These are phyloP conservation scores for Prionace glauca DNA, from an alignment of 2,797 vertebrate genomes.

Conservation along the genomic window DNA sequence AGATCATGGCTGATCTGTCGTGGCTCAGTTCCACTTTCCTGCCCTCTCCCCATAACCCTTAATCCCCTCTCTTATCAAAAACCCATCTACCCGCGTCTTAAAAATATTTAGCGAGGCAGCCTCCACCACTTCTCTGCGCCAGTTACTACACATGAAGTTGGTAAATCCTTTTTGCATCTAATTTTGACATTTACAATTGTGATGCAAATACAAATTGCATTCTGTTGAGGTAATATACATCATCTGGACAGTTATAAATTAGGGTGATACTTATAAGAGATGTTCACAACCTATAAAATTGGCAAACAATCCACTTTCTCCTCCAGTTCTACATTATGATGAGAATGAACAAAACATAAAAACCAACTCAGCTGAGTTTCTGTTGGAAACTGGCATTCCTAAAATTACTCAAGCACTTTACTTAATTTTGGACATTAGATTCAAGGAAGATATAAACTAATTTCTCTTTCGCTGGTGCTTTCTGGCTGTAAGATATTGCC, in stretches of 20 bases:
- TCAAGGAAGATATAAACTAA: neutral
- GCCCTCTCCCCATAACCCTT: too few species aligned
- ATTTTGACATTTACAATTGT: neutral
- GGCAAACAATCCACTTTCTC: neutral
- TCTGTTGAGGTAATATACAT: neutral
- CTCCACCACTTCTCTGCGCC: too few species aligned
- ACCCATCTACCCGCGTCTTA: too few species aligned
- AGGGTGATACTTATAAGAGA: neutral
- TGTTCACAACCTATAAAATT: neutral
- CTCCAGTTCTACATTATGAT: neutral
- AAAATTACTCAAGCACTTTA: neutral
- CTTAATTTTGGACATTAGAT: neutral
- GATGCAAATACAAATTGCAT: neutral
- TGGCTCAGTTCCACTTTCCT: too few species aligned
- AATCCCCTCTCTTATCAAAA: too few species aligned
- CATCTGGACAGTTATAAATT: neutral
- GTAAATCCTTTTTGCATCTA: neutral
- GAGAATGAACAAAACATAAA: neutral
- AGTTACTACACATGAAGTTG: neutral
- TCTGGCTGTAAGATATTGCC: neutral
- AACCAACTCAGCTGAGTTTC: neutral
- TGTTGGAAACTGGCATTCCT: neutral
- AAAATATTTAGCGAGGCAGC: too few species aligned
- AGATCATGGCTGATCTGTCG: too few species aligned
- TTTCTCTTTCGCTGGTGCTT: neutral